Evolutionary conservation across 2,797 vertebrate species (phyloP), one percentile per base, ranked within the genome.

Genomic region (Poecilia gillii): DNA sequence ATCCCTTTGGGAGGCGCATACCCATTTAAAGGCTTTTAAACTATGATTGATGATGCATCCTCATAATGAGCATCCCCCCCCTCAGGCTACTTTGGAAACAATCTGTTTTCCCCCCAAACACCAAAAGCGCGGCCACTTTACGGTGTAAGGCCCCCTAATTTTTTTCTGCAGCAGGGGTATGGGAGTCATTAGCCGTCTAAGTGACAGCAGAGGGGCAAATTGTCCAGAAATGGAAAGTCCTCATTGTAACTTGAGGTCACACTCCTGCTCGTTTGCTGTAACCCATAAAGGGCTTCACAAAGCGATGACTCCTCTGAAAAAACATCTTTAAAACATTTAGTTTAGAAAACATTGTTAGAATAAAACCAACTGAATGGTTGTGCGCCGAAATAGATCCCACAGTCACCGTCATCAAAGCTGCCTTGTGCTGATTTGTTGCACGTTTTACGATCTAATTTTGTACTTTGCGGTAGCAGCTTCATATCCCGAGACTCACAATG

Each of bases 21-120:
- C 84, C 92, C 91, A 85, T 91, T 95, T 94, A 95, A 93, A 91
- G 87, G 85, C 84, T 23, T 59, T 87, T 92, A 93, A 95, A 94
- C 90, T 87, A 93, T 95, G 94, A 96, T 93, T 95, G 94, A 95
- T 95, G 92, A 93, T 85, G 80, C 82, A 51, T 90, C 91, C 78
- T 85, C 78, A 74, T 84, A 89, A 92, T 80, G 73, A 89, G 71
- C 79, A 16, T 74, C 64, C 84, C 88, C 85, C 85, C 82, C 28
- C 86, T 85, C 84, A 71, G 75, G 46, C 84, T 84, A 82, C 90
- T 93, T 93, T 93, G 85, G 92, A 93, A 91, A 92, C 93, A 93
- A 94, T 93, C 92, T 90, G 91, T 92, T 94, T 90, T 91, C 90
- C 93, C 85, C 57, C 87, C 62, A 90, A 92, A 93, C 88, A 86